Evolutionary conservation across 2,113 vertebrate genomes (phyloP).

Genomic region (Oreotrochilus melanogaster): DNA sequence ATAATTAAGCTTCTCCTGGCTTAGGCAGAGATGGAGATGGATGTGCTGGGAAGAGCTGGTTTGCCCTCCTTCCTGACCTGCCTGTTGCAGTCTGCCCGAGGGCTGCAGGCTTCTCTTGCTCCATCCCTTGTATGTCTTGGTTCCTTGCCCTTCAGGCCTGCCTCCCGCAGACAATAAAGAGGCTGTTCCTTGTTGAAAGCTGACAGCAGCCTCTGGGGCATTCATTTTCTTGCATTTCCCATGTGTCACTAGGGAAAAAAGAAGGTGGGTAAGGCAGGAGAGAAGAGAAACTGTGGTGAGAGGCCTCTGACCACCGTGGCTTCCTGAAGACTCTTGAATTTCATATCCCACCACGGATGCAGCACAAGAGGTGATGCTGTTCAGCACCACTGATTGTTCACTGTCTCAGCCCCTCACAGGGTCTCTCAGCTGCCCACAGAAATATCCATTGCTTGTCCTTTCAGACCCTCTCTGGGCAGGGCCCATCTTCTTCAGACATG

Average conservation of each 20-base stretch:
- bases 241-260: neutral
- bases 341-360: neutral
- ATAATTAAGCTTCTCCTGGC: slow-evolving; percentile 44
- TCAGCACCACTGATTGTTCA: neutral
- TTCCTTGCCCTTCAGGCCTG: neutral
- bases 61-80: neutral
- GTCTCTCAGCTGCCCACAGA: neutral
- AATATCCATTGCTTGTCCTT: neutral
- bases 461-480: neutral
- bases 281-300: neutral
- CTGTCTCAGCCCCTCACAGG: neutral
- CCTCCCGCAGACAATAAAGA: slow-evolving; percentile 54
- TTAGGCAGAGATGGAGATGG: slow-evolving; percentile 59
- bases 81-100: neutral
- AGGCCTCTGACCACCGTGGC: neutral
- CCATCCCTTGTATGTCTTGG: neutral
- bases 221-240: neutral
- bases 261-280: neutral
- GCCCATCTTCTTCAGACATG: neutral
- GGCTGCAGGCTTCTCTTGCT: neutral
- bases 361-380: neutral
- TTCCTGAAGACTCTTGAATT: neutral
- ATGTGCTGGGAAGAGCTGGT: neutral
- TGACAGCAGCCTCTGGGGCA: neutral
- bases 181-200: slow-evolving; percentile 11